phyloP scores from a whole-genome alignment of 2,888 invertebrate species.

The Nemotelus nigrinus region DNA sequence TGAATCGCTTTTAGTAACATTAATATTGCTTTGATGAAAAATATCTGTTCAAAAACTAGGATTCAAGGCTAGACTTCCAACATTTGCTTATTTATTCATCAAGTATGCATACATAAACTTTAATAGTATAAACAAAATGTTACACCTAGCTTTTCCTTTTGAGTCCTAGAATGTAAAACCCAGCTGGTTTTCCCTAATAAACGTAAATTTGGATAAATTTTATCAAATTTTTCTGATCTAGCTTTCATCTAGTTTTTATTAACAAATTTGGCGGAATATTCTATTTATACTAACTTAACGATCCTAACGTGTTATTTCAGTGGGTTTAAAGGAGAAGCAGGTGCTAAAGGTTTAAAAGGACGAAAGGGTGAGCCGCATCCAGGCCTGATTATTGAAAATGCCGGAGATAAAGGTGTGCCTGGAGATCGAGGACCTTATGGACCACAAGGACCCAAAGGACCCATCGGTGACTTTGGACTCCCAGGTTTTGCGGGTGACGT shows the following conservation, averaged over 20 bases:
- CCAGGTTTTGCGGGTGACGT: slow-evolving; percentile 68
- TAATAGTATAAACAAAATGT: too few relatives aligned
- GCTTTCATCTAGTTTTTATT: too few relatives aligned
- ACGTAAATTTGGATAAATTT: too few relatives aligned
- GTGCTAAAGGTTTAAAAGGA: slow-evolving; percentile 63
- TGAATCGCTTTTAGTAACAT: background rate
- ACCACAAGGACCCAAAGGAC: slow-evolving; percentile 70
- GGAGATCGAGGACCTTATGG: slow-evolving; percentile 68
- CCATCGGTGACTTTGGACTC: slow-evolving; percentile 68
- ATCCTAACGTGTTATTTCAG: background rate
- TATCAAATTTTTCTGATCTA: too few relatives aligned
- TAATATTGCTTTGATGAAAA: background rate
- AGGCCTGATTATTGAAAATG: slow-evolving; percentile 67
- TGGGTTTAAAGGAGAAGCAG: slow-evolving; percentile 67
- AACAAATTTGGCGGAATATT: too few relatives aligned
- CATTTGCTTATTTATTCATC: background rate
- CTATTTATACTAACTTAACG: too few relatives aligned
- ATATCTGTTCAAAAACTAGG: too few relatives aligned
- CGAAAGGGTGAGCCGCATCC: slow-evolving; percentile 70
- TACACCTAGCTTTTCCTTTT: too few relatives aligned
- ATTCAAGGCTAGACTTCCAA: too few relatives aligned
- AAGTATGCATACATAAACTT: background rate
- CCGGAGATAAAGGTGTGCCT: slow-evolving; percentile 64
- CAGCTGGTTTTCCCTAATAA: too few relatives aligned
- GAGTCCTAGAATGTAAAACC: too few relatives aligned